Conservation (phyloP, 2,797 vertebrate genomes). For the Ciconia nigra region DNA sequence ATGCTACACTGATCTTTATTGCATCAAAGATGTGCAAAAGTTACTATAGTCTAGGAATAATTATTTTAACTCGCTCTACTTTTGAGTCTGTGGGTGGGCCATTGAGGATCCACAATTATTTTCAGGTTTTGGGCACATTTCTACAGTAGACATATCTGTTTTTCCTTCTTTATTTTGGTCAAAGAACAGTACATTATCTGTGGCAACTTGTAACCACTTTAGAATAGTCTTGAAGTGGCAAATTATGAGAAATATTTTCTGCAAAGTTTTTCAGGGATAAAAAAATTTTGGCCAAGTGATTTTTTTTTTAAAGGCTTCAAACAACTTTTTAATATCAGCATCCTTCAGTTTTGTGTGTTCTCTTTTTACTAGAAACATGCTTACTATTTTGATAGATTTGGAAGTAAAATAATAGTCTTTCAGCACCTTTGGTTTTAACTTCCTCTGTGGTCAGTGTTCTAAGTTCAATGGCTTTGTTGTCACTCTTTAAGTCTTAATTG, state of each 20-base stretch:
- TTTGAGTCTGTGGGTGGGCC: constrained; percentile 21
- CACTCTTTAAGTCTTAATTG: neutral
- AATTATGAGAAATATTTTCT: neutral
- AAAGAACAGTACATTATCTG: neutral
- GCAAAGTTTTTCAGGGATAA: neutral
- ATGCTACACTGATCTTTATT: neutral
- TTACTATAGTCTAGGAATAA: neutral
- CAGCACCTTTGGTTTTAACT: neutral
- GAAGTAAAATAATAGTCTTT: neutral
- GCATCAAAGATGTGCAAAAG: neutral
- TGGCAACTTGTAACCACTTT: neutral
- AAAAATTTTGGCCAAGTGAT: neutral
- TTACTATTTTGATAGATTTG: neutral
- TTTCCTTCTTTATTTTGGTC: constrained; percentile 14
- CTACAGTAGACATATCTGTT: neutral
- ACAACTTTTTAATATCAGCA: neutral
- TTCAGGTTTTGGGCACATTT: constrained; percentile 13
- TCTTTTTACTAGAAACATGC: neutral
- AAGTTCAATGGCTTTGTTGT: neutral
- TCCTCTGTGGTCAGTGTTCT: neutral
- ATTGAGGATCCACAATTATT: neutral
- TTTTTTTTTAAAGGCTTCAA: neutral
- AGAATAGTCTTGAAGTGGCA: neutral
- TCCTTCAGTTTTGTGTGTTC: neutral
- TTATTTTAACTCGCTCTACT: neutral